A percentile compares a stretch with the other conserved stretches of the same genome.
Conservation (phyloP, 1,140 invertebrate species). For the Microplitis demolitor region DNA sequence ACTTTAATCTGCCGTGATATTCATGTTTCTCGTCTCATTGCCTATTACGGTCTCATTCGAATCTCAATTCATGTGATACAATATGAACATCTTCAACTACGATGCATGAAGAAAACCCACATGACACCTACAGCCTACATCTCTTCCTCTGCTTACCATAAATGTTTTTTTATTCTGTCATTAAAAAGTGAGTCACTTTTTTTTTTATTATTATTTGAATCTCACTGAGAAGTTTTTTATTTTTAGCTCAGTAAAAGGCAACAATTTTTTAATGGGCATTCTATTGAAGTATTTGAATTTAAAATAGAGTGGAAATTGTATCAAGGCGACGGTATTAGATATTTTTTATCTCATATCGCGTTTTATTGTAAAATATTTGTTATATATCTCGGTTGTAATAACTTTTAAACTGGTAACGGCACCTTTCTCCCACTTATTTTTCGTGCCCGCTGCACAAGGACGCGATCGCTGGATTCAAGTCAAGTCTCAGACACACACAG, state of each 20-base stretch:
- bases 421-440: not conserved
- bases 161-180: not conserved
- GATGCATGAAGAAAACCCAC: not conserved
- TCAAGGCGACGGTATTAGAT: no score
- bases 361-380: not conserved
- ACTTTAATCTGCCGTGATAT: not conserved
- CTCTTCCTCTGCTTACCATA: not conserved
- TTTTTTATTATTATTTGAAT: no score
- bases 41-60: conserved; percentile 3
- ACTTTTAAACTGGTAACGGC: conserved; percentile 14
- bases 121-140: not conserved
- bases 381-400: not conserved
- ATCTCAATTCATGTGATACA: not conserved
- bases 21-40: conserved; percentile 17
- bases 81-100: not conserved
- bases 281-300: no score
- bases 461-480: not conserved
- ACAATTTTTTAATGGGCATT: no score
- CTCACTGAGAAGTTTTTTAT: no score
- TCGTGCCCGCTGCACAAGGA: not conserved
- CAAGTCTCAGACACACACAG: not conserved
- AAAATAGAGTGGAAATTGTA: no score
- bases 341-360: no score
- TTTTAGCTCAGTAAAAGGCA: no score
- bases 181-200: not conserved